Base-by-base conservation (phyloP, 1,140 invertebrate genomes). In the Ceratitis capitata region DNA sequence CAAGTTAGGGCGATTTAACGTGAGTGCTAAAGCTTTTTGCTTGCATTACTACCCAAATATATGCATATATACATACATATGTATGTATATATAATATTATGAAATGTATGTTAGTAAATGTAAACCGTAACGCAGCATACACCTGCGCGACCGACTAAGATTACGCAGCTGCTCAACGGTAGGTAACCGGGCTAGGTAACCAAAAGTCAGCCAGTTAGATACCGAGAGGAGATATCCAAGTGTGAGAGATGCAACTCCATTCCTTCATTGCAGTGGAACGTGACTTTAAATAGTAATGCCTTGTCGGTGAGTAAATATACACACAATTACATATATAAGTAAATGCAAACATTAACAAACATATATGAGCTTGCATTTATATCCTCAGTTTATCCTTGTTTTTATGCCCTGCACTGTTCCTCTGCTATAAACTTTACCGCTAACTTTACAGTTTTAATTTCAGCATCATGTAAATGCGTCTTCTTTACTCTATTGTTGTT, bases 281-380 rank as follows among this genome's bases (percentile, higher is more conserved):
- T 78, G 69, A 78, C 69, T 78, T 78, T 45, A 78, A 78, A 78
- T 78, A 78, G 39, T 78, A 78, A 78, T 78, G n/a, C 69, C 42
- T n/a, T 45, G 69, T 69, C 26, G 35, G 61, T 35, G 61, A 69
- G 19, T 35, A 19, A 6, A 35, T 4, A 19, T 19, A 12, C 39
- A 19, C 32, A 39, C 4, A 69, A 7, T 14, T 64, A 58, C 26
- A 58, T 58, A 23, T 26, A 3, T 23, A 1, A 26, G 23, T 6
- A 9, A 29, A 23, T 58, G 56, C 56, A 58, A 58, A 78, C 69
- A 26, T 45, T 23, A 6, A 78, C 23, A 78, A 78, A 78, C 12
- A 78, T 23, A 47, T 23, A 23, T 23, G 39, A 4, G n/a, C 9
- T 35, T 19, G 32, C 61, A 7, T 69, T 12, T 19, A 42, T 19